Base-by-base conservation (phyloP, 2,797 vertebrate genomes). In the Onychomys torridus region DNA sequence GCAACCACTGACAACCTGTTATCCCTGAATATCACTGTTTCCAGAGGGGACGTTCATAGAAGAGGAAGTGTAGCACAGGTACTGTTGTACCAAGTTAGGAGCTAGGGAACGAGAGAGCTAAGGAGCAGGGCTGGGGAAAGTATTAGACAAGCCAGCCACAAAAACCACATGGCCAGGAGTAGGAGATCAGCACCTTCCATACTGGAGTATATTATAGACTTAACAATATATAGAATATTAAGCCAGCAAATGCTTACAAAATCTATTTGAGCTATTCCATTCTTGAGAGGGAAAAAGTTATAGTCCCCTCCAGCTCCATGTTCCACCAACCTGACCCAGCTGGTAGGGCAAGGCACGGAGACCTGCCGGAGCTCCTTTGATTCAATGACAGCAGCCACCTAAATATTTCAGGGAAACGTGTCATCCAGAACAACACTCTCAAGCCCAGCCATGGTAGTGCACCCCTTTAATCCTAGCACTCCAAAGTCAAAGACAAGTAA, bases 131-230 rank as follows among this genome's bases (percentile, higher is more conserved):
- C 34, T 21, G 17, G 57, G 25, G 13, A 63, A 96, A 96, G 79
- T 11, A 83, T 43, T 34, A 7, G 55, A 63, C 1, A 29, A 25
- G 75, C 3, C 3, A 55, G 76, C 32, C 55, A 65, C 2, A 57
- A 0, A 94, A 85, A 89, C 1, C 46, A 46, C n/a, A 16, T 0
- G 2, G 23, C 6, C 32, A 43, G 17, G 0, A 52, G 40, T 6
- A n/a, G 32, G 57, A 71, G 40, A 71, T 12, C n/a, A 49, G 1
- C 14, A 17, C 9, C 87, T 75, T 57, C 79, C 40, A 0, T 7
- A 55, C 63, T 23, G 17, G 67, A 78, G 6, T 69, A 16, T 4
- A 63, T 7, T 49, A 86, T 49, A 94, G 49, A 82, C 65, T 52
- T 65, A 94, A n/a, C 34, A 55, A 71, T 11, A 94, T 49, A 46